Evolutionary conservation across 2,113 vertebrate species (phyloP).

Genomic region (Periophthalmus modestus): DNA sequence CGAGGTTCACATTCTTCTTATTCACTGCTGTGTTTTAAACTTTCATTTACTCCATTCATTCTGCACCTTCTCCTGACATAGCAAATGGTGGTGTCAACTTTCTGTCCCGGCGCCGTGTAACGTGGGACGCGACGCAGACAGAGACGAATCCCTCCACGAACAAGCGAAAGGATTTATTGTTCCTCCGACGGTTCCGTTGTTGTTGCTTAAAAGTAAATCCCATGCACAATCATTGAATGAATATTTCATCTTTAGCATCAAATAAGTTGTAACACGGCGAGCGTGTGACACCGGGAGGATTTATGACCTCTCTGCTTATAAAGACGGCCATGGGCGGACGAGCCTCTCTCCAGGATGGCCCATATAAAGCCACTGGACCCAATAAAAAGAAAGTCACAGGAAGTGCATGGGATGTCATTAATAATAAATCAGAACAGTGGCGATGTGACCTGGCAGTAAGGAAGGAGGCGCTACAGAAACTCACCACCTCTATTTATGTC

Average conservation of each 20-base stretch:
- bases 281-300: slow-evolving; percentile 66
- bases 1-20: slow-evolving; percentile 42
- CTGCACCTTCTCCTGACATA: slow-evolving; percentile 30
- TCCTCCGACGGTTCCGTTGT: slow-evolving; percentile 50
- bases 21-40: slow-evolving; percentile 35
- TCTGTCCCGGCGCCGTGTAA: slow-evolving; percentile 41
- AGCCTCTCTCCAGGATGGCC: slow-evolving; percentile 63
- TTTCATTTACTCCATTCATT: slow-evolving; percentile 36
- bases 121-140: slow-evolving; percentile 56
- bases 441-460: slow-evolving; percentile 69
- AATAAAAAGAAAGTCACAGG: slow-evolving; percentile 80
- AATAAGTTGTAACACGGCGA: slow-evolving; percentile 65
- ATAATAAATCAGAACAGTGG: slow-evolving; percentile 80
- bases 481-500: slow-evolving; percentile 74
- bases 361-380: slow-evolving; percentile 75
- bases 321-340: slow-evolving; percentile 72
- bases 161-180: slow-evolving; percentile 57
- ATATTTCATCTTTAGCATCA: slow-evolving; percentile 70
- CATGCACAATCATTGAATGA: slow-evolving; percentile 67
- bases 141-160: slow-evolving; percentile 48
- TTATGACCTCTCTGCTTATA: slow-evolving; percentile 62
- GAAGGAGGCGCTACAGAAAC: slow-evolving; percentile 62
- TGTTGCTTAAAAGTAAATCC: slow-evolving; percentile 73
- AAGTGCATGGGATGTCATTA: slow-evolving; percentile 77
- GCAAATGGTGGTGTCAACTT: slow-evolving; percentile 63